Evolutionary conservation across 2,888 invertebrate species (phyloP).

Genomic region (Alcis repandata): DNA sequence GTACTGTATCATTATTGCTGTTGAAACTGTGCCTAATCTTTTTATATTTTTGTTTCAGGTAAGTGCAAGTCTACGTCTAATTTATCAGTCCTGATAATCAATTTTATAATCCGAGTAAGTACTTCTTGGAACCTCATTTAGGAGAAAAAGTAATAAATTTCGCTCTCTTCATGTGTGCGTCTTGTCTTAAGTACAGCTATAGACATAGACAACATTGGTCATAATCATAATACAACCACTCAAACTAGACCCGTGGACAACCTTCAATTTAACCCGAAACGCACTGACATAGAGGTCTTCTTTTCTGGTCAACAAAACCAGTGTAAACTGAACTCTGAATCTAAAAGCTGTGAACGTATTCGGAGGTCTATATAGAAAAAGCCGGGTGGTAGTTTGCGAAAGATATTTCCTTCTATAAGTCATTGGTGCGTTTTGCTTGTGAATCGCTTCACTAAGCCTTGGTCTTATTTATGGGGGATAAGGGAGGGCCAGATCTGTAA

Average conservation of each 20-base stretch:
- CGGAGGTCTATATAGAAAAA: slow-evolving; percentile 38
- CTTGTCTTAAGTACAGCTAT: background rate
- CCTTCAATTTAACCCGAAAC: slow-evolving; percentile 37
- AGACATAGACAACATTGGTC: slow-evolving; percentile 44
- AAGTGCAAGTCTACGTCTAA: background rate
- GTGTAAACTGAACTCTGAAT: slow-evolving; percentile 49
- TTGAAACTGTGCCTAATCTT: background rate
- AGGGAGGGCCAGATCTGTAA: slow-evolving; percentile 33
- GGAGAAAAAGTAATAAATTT: background rate
- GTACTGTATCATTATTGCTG: background rate
- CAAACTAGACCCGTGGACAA: slow-evolving; percentile 47
- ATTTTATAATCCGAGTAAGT: background rate
- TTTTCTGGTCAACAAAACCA: slow-evolving; percentile 58
- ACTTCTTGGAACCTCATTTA: no score
- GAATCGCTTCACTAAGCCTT: slow-evolving; percentile 72
- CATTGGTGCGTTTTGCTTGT: slow-evolving; percentile 71
- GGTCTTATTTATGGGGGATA: slow-evolving; percentile 71
- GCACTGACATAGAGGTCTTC: slow-evolving; percentile 45
- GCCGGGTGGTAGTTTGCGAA: slow-evolving; percentile 44
- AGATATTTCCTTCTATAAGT: slow-evolving; percentile 80
- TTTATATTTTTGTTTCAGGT: slow-evolving; percentile 21
- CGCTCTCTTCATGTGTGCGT: background rate
- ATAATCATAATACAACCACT: slow-evolving; percentile 50
- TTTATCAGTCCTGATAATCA: background rate
- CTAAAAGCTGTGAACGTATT: slow-evolving; percentile 39